These are phyloP conservation scores for Portevinia maculata DNA, from an alignment of 2,888 invertebrate genomes.

Conservation along the genomic window DNA sequence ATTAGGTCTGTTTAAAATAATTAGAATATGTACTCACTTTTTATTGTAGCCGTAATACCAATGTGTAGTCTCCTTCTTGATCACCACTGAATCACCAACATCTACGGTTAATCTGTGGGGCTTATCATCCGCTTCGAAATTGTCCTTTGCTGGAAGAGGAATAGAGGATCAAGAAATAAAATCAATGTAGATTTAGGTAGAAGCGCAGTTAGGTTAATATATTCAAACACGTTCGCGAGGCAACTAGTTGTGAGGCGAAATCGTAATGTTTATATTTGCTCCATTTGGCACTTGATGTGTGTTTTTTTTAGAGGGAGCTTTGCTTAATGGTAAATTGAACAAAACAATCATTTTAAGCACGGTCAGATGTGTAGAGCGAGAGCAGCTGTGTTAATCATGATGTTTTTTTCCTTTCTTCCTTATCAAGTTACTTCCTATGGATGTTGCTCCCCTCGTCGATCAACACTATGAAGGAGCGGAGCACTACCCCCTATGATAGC, in stretches of 20 bases:
- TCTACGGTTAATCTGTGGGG: conserved; percentile 82
- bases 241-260: conserved; percentile 44
- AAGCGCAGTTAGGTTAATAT: conserved; percentile 24
- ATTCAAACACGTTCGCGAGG: conserved; percentile 43
- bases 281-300: conserved; percentile 52
- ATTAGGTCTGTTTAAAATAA: background rate
- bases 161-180: background rate
- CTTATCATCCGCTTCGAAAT: conserved; percentile 82
- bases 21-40: conserved; percentile 79
- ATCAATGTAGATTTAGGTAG: background rate
- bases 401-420: conserved; percentile 33
- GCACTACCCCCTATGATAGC: conserved; percentile 20
- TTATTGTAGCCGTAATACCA: conserved; percentile 83
- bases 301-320: conserved; percentile 48
- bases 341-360: conserved; percentile 39
- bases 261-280: conserved; percentile 66
- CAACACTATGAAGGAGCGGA: conserved; percentile 6
- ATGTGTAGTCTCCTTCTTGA: conserved; percentile 81
- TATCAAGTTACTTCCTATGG: conserved; percentile 71
- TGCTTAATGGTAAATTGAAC: conserved; percentile 48
- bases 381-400: conserved; percentile 28
- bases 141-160: conserved; percentile 81
- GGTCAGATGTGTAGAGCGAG: conserved; percentile 10
- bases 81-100: conserved; percentile 82
- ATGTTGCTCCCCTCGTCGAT: conserved; percentile 42